Conservation (phyloP, 2,888 invertebrate genomes). For the Diarsia mendica region DNA sequence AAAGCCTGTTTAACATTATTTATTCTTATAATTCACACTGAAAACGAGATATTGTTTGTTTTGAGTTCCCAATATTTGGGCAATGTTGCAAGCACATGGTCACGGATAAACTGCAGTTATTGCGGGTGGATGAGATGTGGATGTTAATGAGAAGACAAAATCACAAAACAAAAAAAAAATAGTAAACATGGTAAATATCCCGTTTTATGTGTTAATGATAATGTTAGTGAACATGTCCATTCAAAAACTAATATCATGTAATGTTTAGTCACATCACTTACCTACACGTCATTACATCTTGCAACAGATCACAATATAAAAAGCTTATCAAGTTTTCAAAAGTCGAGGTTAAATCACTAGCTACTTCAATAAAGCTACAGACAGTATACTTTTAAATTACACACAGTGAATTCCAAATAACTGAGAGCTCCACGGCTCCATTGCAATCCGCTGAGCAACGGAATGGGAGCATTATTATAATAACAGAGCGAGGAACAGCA, state of each 20-base stretch:
- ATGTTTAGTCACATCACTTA: neutral
- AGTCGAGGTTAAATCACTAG: neutral
- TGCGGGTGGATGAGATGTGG: too few species aligned
- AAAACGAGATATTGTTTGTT: too few species aligned
- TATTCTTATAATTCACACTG: neutral
- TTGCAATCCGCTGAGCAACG: neutral
- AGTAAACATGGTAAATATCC: too few species aligned
- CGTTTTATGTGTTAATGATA: too few species aligned
- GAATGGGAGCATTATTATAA: neutral
- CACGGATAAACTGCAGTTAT: too few species aligned
- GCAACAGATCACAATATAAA: neutral
- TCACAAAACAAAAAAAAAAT: too few species aligned
- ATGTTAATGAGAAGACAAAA: too few species aligned
- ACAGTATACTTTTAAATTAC: slow-evolving; percentile 27
- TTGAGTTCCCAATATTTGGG: too few species aligned
- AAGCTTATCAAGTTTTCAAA: neutral
- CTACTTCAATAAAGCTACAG: neutral
- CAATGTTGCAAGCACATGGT: too few species aligned
- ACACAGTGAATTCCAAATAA: slow-evolving; percentile 5
- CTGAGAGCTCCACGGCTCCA: neutral
- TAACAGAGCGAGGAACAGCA: neutral
- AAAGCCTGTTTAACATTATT: neutral
- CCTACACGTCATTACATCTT: neutral
- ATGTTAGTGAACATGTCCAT: too few species aligned
- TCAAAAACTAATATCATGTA: neutral